Conservation (phyloP, 23 tunicate species). For the Styela clava region DNA sequence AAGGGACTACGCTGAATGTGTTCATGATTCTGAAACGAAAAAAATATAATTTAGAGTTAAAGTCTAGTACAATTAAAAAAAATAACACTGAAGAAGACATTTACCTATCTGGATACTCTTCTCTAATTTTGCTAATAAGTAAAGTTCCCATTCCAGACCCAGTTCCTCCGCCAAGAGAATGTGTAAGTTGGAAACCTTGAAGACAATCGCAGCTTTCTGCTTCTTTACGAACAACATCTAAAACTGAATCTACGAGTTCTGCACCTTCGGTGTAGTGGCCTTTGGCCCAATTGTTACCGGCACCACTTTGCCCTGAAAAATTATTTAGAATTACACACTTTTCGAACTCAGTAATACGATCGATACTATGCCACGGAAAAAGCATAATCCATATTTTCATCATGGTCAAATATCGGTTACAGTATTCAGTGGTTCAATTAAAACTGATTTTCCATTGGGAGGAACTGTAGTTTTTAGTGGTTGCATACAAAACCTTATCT, state of each 20-base stretch:
- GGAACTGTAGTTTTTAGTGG: not conserved
- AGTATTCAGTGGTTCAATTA: too few species aligned
- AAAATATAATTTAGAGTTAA: too few species aligned
- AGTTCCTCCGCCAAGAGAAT: constrained; percentile 98
- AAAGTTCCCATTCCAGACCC: constrained; percentile 99
- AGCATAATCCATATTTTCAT: too few species aligned
- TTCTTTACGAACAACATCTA: constrained; percentile 91
- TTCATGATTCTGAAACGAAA: constrained; percentile 68
- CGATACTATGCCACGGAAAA: too few species aligned
- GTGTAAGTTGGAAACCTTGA: constrained; percentile 91
- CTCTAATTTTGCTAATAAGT: constrained; percentile 80
- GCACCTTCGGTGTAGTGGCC: constrained; percentile 99
- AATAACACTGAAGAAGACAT: too few species aligned
- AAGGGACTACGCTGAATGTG: constrained; percentile 91
- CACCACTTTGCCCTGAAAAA: constrained; percentile 88
- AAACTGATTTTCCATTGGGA: too few species aligned
- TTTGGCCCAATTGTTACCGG: constrained; percentile 99
- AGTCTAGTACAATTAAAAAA: too few species aligned
- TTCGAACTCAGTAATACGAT: too few species aligned
- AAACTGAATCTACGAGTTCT: constrained; percentile 87
- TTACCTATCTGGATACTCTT: constrained; percentile 81
- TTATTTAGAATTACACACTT: not conserved
- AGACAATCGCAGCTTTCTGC: constrained; percentile 94
- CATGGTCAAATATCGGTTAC: not conserved
- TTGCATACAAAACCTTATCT: too few species aligned